Conservation (phyloP, 2,888 invertebrate genomes). For the Iphiclides podalirius region DNA sequence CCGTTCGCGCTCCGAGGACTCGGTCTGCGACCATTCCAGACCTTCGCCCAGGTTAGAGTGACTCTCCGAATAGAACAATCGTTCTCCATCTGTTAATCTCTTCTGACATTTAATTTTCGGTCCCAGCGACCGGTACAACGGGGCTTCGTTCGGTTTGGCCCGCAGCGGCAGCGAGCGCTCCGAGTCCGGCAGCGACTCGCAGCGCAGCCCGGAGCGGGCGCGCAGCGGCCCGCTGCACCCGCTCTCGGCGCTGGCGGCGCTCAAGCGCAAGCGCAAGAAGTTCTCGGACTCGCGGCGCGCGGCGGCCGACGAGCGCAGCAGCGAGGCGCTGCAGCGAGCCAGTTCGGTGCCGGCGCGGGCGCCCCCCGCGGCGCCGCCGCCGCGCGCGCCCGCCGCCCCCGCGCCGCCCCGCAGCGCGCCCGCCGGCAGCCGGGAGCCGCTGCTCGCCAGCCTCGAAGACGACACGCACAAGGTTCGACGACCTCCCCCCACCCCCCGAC, state of each 20-base stretch:
- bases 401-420: slow-evolving; percentile 32
- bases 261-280: slow-evolving; percentile 90
- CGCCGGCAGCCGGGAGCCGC: slow-evolving; percentile 81
- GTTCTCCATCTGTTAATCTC: no score
- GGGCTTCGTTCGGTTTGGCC: slow-evolving; percentile 1
- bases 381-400: slow-evolving; percentile 43
- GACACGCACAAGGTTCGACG: slow-evolving; percentile 61
- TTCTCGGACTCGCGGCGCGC: slow-evolving; percentile 87
- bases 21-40: slow-evolving; percentile 83
- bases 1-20: slow-evolving; percentile 89
- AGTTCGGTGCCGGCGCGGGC: slow-evolving; percentile 63
- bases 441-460: slow-evolving; percentile 80
- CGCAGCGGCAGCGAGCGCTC: slow-evolving; percentile 82
- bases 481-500: no score
- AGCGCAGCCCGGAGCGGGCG: slow-evolving; percentile 79
- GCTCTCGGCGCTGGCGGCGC: slow-evolving; percentile 84
- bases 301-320: slow-evolving; percentile 53
- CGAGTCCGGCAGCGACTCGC: slow-evolving; percentile 85
- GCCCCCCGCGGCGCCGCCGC: slow-evolving; percentile 50
- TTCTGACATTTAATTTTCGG: background rate
- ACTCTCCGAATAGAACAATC: no score
- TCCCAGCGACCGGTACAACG: background rate
- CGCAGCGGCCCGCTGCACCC: slow-evolving; percentile 56
- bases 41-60: slow-evolving; percentile 67
- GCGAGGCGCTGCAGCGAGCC: slow-evolving; percentile 49